These are phyloP conservation scores for Prunella fulvescens DNA, from an alignment of 2,113 vertebrate genomes.

Conservation along the genomic window DNA sequence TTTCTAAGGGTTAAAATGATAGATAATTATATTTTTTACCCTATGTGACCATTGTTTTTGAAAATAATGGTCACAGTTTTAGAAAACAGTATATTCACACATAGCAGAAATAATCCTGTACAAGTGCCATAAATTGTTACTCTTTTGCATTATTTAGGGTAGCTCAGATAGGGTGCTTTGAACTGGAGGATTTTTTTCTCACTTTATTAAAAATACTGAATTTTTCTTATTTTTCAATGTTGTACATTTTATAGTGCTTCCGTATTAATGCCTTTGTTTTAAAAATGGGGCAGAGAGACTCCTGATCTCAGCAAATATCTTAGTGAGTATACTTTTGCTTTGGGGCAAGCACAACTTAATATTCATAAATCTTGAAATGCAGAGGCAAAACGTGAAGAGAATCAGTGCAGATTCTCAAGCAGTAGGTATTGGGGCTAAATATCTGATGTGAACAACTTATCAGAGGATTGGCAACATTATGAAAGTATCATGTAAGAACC, in stretches of 20 bases:
- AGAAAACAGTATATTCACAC: not conserved
- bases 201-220: constrained; percentile 60
- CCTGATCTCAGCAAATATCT: constrained; percentile 83
- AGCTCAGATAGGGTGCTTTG: constrained; percentile 49
- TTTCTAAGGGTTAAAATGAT: not conserved
- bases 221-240: constrained; percentile 64
- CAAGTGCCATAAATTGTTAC: not conserved
- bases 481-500: constrained; percentile 71
- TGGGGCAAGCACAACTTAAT: constrained; percentile 79
- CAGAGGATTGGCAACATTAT: constrained; percentile 77
- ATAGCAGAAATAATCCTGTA: not conserved
- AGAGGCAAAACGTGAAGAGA: constrained; percentile 71
- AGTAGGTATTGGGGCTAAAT: constrained; percentile 77
- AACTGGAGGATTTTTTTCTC: constrained; percentile 28
- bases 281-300: constrained; percentile 74
- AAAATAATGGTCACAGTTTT: not conserved
- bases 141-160: constrained; percentile 52
- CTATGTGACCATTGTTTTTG: not conserved
- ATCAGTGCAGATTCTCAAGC: constrained; percentile 71
- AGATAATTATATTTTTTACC: not conserved
- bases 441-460: constrained; percentile 79
- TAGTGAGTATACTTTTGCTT: constrained; percentile 78
- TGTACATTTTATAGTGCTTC: constrained; percentile 61
- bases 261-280: constrained; percentile 75
- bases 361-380: constrained; percentile 77